Percentiles rank a stretch among this genome's conserved stretches.
Evolutionary conservation across 2,888 invertebrate genomes (phyloP).

Genomic region (Pemphredon lugubris): DNA sequence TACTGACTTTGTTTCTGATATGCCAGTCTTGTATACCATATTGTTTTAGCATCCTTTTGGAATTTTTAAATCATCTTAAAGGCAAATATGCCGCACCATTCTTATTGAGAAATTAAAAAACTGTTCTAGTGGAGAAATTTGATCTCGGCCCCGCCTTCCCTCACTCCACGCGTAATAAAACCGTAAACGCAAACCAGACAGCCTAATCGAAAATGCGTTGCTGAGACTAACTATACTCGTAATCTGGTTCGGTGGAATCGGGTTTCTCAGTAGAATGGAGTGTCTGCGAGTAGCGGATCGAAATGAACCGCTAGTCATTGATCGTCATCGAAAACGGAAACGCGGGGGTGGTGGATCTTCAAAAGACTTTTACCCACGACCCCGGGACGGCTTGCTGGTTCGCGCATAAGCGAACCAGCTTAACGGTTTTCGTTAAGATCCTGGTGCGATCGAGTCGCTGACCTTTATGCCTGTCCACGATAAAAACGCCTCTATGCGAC

Average conservation of each 20-base stretch:
- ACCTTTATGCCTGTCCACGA: constrained; percentile 32
- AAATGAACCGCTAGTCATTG: constrained; percentile 36
- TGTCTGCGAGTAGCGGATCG: constrained; percentile 9
- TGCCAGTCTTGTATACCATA: too few species aligned
- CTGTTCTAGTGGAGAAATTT: too few species aligned
- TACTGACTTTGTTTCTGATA: too few species aligned
- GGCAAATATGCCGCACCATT: neutral
- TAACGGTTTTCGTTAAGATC: constrained; percentile 50
- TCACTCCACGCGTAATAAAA: too few species aligned
- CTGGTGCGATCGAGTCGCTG: constrained; percentile 37
- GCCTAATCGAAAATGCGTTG: too few species aligned
- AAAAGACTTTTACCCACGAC: neutral
- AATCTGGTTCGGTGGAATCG: neutral
- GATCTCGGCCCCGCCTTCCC: too few species aligned
- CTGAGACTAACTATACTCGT: too few species aligned
- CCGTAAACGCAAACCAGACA: too few species aligned
- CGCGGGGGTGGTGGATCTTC: constrained; percentile 28
- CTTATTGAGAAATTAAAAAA: too few species aligned
- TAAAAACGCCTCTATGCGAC: constrained; percentile 32
- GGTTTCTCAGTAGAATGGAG: too few species aligned
- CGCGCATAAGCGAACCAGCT: constrained; percentile 10
- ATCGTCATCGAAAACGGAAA: constrained; percentile 37
- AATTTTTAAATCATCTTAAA: neutral
- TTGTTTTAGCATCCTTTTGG: too few species aligned
- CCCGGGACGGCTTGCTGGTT: constrained; percentile 3